These are phyloP conservation scores for Manis crassicaudata DNA, from an alignment of 2,797 vertebrate genomes.

Conservation along the genomic window DNA sequence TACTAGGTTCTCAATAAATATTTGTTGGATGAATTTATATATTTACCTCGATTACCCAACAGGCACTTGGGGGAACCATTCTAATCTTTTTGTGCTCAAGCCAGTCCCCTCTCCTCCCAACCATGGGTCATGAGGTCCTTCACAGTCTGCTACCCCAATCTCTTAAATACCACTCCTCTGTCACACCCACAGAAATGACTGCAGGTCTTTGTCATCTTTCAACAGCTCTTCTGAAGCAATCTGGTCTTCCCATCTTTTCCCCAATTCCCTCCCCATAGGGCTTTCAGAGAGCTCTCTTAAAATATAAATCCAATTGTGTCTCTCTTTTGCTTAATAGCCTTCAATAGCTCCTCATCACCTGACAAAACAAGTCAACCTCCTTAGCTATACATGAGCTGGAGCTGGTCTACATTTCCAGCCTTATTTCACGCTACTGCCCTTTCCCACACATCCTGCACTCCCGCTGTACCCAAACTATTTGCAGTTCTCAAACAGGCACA, in stretches of 20 bases:
- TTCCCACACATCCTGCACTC: not conserved
- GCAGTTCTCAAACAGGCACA: too few relatives aligned
- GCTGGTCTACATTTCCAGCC: not conserved
- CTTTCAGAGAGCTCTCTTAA: not conserved
- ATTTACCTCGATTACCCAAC: not conserved
- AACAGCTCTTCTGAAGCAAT: not conserved
- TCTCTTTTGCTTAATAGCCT: not conserved
- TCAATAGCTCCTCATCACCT: not conserved
- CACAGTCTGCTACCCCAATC: not conserved
- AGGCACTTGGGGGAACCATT: not conserved
- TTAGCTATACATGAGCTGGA: not conserved
- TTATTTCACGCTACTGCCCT: not conserved
- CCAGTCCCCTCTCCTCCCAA: too few relatives aligned
- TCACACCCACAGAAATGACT: not conserved
- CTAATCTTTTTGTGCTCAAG: not conserved
- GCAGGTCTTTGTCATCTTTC: not conserved
- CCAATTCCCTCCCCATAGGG: not conserved
- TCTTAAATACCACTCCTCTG: not conserved
- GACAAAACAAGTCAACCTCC: not conserved
- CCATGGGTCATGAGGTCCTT: not conserved
- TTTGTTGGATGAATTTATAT: not conserved
- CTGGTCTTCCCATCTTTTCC: not conserved
- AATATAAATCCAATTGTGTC: not conserved
- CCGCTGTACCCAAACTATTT: not conserved
- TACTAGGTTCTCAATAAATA: not conserved